These are phyloP conservation scores for Sebastes cheni DNA, from an alignment of 2,797 vertebrate genomes.

Conservation along the genomic window DNA sequence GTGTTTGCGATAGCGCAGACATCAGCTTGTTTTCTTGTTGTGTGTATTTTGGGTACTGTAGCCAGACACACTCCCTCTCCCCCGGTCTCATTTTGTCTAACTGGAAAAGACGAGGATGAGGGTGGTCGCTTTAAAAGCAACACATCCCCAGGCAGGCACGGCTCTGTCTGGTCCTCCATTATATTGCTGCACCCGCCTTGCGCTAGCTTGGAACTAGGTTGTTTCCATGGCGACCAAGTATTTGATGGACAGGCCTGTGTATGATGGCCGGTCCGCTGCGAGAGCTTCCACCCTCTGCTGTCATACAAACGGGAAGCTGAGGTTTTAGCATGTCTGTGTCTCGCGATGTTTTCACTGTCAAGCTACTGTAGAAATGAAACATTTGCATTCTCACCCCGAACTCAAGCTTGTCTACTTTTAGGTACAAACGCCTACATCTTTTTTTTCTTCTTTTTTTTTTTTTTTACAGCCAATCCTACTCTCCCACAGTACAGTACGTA, in stretches of 20 bases:
- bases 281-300: constrained; percentile 46
- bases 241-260: constrained; percentile 76
- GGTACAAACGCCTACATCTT: constrained; percentile 44
- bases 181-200: constrained; percentile 53
- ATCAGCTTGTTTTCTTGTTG: constrained; percentile 7
- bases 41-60: constrained; percentile 20
- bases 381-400: constrained; percentile 13
- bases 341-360: constrained; percentile 17
- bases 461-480: constrained; percentile 3
- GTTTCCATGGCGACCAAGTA: constrained; percentile 77
- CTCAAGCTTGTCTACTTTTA: constrained; percentile 31
- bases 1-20: neutral
- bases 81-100: constrained; percentile 41
- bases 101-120: constrained; percentile 48
- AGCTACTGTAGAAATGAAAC: constrained; percentile 19
- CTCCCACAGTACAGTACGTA: constrained; percentile 14
- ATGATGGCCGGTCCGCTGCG: constrained; percentile 56
- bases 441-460: neutral
- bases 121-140: constrained; percentile 59
- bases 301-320: constrained; percentile 24
- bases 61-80: constrained; percentile 17
- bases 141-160: constrained; percentile 54
- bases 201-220: constrained; percentile 76
- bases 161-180: constrained; percentile 68
- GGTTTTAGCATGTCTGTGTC: constrained; percentile 22